Percentiles rank a stretch among this genome's conserved stretches.
These are phyloP conservation scores for Hydrolagus affinis DNA, from an alignment of 2,113 vertebrate species.

Conservation along the genomic window DNA sequence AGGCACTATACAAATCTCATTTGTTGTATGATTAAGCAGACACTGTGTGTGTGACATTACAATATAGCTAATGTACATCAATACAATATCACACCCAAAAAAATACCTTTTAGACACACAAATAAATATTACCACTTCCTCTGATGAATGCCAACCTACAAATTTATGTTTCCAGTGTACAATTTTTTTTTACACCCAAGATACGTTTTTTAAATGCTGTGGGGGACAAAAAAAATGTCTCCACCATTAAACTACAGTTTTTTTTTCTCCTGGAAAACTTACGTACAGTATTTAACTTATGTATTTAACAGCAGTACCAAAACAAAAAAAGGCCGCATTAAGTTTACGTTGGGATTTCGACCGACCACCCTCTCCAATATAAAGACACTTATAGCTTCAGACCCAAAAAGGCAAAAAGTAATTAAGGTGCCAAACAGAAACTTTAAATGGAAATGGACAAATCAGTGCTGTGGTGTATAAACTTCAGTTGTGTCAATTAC, in stretches of 20 bases:
- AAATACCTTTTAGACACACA: not conserved
- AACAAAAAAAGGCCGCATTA: no score
- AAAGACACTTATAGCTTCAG: not conserved
- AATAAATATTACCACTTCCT: not conserved
- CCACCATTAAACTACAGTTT: no score
- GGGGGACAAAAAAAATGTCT: no score
- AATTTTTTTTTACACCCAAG: no score
- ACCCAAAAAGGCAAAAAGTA: conserved; percentile 16
- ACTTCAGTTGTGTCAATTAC: not conserved
- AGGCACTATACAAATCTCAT: no score
- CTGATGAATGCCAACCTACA: not conserved
- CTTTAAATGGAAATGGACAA: not conserved
- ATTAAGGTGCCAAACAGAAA: not conserved
- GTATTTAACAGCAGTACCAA: no score
- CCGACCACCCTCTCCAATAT: not conserved
- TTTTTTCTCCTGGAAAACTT: no score
- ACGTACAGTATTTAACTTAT: no score
- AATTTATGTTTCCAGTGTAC: not conserved
- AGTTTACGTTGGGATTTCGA: not conserved
- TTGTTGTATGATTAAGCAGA: no score
- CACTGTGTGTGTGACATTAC: no score
- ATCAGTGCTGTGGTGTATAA: not conserved
- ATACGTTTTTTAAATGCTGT: not conserved
- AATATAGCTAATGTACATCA: no score
- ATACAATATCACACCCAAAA: no score